Percentiles rank a stretch among this genome's conserved stretches.
Evolutionary conservation across 64 coral and sea anemone genomes (phyloP).

Genomic region (Platygyra sinensis): DNA sequence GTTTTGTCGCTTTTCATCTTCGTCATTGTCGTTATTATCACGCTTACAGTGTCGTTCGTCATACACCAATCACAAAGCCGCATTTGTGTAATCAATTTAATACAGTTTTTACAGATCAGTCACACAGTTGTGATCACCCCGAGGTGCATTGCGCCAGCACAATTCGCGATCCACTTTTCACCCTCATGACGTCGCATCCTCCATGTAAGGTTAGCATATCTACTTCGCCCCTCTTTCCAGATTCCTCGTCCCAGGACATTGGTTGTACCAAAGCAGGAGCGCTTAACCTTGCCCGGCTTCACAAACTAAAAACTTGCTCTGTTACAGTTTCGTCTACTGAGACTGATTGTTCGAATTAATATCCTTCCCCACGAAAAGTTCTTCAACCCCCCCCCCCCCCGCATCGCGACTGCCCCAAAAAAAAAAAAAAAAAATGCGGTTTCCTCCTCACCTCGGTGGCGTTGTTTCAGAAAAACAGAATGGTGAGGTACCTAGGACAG

Average conservation of each 20-base stretch:
- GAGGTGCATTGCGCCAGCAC: conserved; percentile 88
- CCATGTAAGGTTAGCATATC: conserved; percentile 70
- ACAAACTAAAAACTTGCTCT: conserved; percentile 45
- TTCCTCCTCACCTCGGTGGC: conserved; percentile 14
- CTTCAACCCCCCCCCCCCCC: no score
- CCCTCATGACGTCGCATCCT: conserved; percentile 85
- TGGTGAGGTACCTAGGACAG: conserved; percentile 21
- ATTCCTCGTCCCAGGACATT: conserved; percentile 66
- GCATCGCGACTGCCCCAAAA: background rate
- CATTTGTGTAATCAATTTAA: no score
- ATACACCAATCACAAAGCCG: background rate
- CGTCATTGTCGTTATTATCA: background rate
- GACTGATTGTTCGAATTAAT: background rate
- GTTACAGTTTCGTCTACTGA: conserved; percentile 61
- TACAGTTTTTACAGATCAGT: background rate
- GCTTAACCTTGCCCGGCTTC: conserved; percentile 65
- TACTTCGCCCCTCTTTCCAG: conserved; percentile 58
- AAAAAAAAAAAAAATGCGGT: conserved; percentile 13
- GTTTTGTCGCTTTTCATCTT: background rate
- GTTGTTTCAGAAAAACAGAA: conserved; percentile 26
- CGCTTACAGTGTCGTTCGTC: background rate
- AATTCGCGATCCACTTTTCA: conserved; percentile 89
- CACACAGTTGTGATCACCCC: conserved; percentile 40
- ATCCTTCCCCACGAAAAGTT: background rate
- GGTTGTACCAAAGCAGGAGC: conserved; percentile 91